These are phyloP conservation scores for Cloeon dipterum DNA, from an alignment of 2,888 invertebrate genomes.

Conservation along the genomic window DNA sequence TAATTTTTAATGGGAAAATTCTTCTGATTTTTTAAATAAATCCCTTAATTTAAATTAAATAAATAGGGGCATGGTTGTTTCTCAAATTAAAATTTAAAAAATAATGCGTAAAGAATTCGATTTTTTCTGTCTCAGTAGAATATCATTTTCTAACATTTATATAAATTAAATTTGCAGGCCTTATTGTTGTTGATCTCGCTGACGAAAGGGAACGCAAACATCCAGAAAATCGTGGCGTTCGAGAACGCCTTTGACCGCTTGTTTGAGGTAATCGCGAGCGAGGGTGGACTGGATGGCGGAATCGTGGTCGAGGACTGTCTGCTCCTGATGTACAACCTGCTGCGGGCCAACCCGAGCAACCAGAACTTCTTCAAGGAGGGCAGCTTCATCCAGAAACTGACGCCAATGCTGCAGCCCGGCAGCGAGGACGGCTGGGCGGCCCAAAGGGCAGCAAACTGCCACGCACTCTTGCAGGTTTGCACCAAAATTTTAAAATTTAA, in stretches of 20 bases:
- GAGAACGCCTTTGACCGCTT: conserved; percentile 95
- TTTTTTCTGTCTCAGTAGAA: not conserved
- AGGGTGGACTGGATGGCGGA: conserved; percentile 84
- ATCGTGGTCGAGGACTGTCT: conserved; percentile 98
- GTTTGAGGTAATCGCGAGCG: conserved; percentile 76
- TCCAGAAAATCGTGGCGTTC: conserved; percentile 97
- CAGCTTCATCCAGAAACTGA: conserved; percentile 73
- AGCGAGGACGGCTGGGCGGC: conserved; percentile 69
- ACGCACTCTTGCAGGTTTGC: conserved; percentile 79
- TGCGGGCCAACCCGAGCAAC: conserved; percentile 90
- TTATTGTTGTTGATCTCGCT: conserved; percentile 74
- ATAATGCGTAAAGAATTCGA: not conserved
- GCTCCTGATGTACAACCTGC: conserved; percentile 70
- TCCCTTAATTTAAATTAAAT: too few species aligned
- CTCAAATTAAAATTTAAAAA: not conserved
- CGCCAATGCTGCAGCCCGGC: conserved; percentile 61
- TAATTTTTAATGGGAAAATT: conserved; percentile 4
- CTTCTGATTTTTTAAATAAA: too few species aligned
- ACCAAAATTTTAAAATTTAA: too few species aligned
- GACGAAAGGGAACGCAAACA: conserved; percentile 86
- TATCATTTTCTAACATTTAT: conserved; percentile 1
- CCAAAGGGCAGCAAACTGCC: conserved; percentile 85
- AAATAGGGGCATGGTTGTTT: too few species aligned
- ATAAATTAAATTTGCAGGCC: conserved; percentile 23
- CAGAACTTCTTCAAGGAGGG: conserved; percentile 98